Base-by-base conservation (phyloP, 2,797 vertebrate genomes). In the Chanos chanos region DNA sequence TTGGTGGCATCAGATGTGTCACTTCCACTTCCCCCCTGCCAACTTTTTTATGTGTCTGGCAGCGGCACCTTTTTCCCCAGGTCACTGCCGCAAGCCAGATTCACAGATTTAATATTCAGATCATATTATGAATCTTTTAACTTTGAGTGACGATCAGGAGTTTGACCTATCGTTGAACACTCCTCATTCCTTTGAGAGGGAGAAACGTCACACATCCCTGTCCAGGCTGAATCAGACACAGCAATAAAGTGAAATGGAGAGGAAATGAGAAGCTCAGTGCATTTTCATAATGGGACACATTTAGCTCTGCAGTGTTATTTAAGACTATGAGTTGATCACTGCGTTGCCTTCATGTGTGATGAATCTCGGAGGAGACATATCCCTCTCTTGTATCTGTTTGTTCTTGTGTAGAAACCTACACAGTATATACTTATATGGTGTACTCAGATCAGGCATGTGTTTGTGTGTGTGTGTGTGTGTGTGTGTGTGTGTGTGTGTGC, bases 91-190 rank as follows among this genome's bases (percentile, higher is more conserved):
- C 74, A 68, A 68, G 69, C 69, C 66, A 79, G 79, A 83, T 87
- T 83, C 83, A 79, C 78, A 81, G 76, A 80, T 80, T 80, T 82
- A 79, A 84, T 88, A 87, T 85, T 79, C 64, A 69, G 75, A 84
- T 82, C 75, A 85, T 82, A 83, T 80, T 77, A 83, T 86, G 76
- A 74, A 83, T 86, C 77, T 84, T 78, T 74, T 65, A 76, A 78
- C 76, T 81, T 41, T 43, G 13, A n/a, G 19, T 4, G 33, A 7
- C 7, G 18, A 43, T 40, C 40, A 67, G 62, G 34, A 68, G 60
- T n/a, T n/a, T n/a, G n/a, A n/a, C n/a, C n/a, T n/a, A n/a, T n/a
- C n/a, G n/a, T n/a, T n/a, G n/a, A 64, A 66, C 36, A 64, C n/a
- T n/a, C n/a, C n/a, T n/a, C n/a, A n/a, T n/a, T n/a, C n/a, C n/a